Conservation (phyloP, 64 coral and sea anemone genomes). For the Montipora capricornis region DNA sequence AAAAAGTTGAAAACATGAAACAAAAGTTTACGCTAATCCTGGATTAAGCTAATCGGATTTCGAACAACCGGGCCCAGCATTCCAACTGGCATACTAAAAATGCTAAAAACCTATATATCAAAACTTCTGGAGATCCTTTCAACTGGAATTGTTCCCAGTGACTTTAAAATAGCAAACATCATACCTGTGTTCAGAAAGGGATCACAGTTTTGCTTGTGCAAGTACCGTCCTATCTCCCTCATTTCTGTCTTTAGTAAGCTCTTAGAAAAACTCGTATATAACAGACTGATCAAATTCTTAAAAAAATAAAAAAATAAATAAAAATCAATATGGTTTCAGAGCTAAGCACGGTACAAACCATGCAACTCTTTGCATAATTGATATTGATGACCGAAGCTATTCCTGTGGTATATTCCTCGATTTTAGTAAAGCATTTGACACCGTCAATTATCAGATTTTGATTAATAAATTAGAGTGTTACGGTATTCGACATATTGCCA, state of each 20-base stretch:
- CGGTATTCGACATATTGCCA: neutral
- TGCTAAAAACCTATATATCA: too few species aligned
- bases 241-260: slow-evolving; percentile 3
- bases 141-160: neutral
- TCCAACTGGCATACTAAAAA: too few species aligned
- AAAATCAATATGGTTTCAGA: slow-evolving; percentile 3
- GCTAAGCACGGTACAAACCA: neutral
- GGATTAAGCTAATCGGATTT: too few species aligned
- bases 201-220: neutral
- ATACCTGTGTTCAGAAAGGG: slow-evolving; percentile 1
- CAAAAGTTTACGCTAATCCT: too few species aligned
- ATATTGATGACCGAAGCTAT: neutral
- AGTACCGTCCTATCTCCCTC: neutral
- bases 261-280: slow-evolving; percentile 20
- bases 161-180: neutral
- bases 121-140: too few species aligned
- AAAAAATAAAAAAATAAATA: neutral
- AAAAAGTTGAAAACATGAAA: too few species aligned
- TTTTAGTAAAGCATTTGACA: slow-evolving; percentile 38
- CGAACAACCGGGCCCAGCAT: too few species aligned
- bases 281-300: slow-evolving; percentile 7
- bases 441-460: slow-evolving; percentile 9
- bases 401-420: slow-evolving; percentile 43
- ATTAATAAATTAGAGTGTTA: slow-evolving; percentile 32
- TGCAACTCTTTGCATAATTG: slow-evolving; percentile 8